Evolutionary conservation across 1,140 invertebrate genomes (phyloP), one percentile per base, ranked within the genome.

Genomic region (Oscheius sp.): DNA sequence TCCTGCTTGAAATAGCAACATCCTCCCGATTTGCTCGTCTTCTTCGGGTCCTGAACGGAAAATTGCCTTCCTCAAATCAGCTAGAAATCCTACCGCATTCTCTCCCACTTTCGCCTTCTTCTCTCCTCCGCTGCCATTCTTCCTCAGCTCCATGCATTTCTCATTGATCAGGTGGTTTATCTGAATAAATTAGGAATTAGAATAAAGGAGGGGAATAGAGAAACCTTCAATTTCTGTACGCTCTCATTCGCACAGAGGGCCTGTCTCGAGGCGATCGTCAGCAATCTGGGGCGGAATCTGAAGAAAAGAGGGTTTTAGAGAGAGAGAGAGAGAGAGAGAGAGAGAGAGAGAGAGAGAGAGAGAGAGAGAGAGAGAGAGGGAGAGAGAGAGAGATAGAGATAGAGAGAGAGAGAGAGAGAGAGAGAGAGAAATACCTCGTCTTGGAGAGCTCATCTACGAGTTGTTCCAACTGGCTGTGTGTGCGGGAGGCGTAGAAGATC

Each of bases 401-500:
- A n/a, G 38, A 42, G 10, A n/a, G n/a, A 10, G n/a, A 42, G 38
- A 42, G n/a, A 10, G 10, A 42, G n/a, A 42, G 10, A n/a, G 38
- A 10, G n/a, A 59, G 23, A 59, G 35, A 15, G 15, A 26, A 1
- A 29, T 66, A 68, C 66, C 52, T 46, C 77, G 92, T 96, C 81
- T 90, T 91, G 75, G 91, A 90, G 0, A 99, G 88, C 88, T 98
- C 95, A 63, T 90, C 88, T 31, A 97, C 89, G 88, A 97, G 94
- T 85, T 99, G 95, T 1, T 91, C 89, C 29, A 99, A 85, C 84
- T 99, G 95, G 7, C 94, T 97, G 87, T 99, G 95, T 34, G 95
- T 98, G 84, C 95, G 88, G 75, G 93, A 96, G 7, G 75, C 75
- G 45, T 78, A 78, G 49, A 61, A 74, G 23, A 78, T 75, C 64